Conservation (phyloP, 2,113 vertebrate species). For the Tupaia tana region DNA sequence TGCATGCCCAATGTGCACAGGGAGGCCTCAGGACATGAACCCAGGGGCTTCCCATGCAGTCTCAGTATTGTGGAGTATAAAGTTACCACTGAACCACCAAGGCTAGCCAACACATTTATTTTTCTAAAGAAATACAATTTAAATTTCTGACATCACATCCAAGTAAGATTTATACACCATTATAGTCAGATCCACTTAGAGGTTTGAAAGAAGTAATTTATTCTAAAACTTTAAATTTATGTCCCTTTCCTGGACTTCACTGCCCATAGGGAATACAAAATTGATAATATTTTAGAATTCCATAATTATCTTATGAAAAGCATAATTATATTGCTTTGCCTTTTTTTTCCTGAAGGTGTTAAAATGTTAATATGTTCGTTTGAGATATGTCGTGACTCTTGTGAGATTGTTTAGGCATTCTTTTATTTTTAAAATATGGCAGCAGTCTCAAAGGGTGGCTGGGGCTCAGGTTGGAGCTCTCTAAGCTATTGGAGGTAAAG, state of each 20-base stretch:
- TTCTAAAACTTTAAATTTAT: slow-evolving; percentile 58
- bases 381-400: neutral
- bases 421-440: neutral
- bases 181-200: neutral
- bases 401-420: neutral
- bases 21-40: no score
- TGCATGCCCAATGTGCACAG: no score
- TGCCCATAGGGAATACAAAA: slow-evolving; percentile 36
- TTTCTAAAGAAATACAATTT: neutral
- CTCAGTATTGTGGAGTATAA: no score
- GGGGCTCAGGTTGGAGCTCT: neutral
- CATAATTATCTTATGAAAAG: slow-evolving; percentile 68
- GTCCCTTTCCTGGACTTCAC: slow-evolving; percentile 19
- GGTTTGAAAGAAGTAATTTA: slow-evolving; percentile 49
- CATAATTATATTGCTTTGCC: slow-evolving; percentile 51
- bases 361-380: slow-evolving; percentile 42
- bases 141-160: neutral
- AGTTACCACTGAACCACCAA: no score
- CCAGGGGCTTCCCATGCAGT: no score
- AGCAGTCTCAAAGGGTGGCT: neutral
- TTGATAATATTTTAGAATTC: slow-evolving; percentile 58
- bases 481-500: neutral
- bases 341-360: slow-evolving; percentile 21
- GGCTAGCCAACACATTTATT: neutral
- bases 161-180: neutral